These are phyloP conservation scores for Scaptodrosophila latifasciaeformis DNA, from an alignment of 2,888 invertebrate genomes.

Conservation along the genomic window DNA sequence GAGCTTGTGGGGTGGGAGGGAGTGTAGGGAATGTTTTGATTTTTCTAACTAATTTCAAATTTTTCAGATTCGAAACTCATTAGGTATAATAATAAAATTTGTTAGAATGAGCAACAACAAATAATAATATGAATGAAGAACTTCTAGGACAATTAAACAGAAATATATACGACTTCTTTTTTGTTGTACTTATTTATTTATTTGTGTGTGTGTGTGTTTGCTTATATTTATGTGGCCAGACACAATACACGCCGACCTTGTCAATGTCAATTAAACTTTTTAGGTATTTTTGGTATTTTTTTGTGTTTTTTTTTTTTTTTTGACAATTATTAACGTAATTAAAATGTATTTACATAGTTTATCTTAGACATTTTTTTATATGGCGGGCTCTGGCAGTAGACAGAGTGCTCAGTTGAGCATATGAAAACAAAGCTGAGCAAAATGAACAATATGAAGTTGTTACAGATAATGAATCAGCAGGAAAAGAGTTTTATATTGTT, in stretches of 20 bases:
- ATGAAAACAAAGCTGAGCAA: neutral
- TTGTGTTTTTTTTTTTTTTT: constrained; percentile 28
- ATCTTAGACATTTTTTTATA: constrained; percentile 51
- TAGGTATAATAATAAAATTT: neutral
- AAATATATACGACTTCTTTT: constrained; percentile 34
- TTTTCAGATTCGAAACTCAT: too few relatives aligned
- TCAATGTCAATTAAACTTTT: constrained; percentile 59
- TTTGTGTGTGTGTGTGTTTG: constrained; percentile 13
- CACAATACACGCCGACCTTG: constrained; percentile 53
- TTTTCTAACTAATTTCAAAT: too few relatives aligned
- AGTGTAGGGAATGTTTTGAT: too few relatives aligned
- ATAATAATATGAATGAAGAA: too few relatives aligned
- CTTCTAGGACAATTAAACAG: constrained; percentile 69
- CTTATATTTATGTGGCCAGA: too few relatives aligned
- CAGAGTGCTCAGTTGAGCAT: neutral
- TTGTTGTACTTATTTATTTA: constrained; percentile 3
- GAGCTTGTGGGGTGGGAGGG: too few relatives aligned
- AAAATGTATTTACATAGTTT: constrained; percentile 63
- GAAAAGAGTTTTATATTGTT: neutral
- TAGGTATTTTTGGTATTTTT: neutral
- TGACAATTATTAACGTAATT: constrained; percentile 70
- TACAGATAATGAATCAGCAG: constrained; percentile 1
- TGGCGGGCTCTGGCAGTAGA: constrained; percentile 44
- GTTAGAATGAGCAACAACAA: constrained; percentile 10
- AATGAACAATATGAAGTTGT: neutral